Evolutionary conservation across 2,113 vertebrate genomes (phyloP).

Genomic region (Grus americana): DNA sequence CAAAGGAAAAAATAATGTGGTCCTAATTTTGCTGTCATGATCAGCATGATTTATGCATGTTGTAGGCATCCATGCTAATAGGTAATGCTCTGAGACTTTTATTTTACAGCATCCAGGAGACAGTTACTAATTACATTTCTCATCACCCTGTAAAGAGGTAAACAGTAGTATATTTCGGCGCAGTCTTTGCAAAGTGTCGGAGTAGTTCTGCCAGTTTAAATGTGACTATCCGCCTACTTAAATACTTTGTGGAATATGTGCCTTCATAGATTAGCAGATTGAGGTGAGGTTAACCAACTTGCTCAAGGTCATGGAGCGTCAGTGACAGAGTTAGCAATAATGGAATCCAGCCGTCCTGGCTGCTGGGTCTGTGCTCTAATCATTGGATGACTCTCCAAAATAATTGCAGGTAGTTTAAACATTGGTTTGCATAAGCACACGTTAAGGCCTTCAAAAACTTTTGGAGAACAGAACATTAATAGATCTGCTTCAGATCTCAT

Average conservation of each 20-base stretch:
- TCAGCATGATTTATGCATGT: neutral
- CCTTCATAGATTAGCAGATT: neutral
- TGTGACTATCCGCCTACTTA: neutral
- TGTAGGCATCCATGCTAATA: neutral
- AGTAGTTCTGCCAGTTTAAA: neutral
- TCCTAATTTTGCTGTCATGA: neutral
- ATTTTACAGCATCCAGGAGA: conserved; percentile 16
- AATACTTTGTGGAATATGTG: neutral
- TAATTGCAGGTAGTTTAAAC: conserved; percentile 59
- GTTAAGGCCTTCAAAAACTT: neutral
- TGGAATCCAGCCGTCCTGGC: conserved; percentile 31
- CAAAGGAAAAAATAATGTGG: neutral
- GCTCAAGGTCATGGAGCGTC: conserved; percentile 42
- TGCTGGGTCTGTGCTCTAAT: neutral
- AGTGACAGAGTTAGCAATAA: neutral
- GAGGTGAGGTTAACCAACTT: conserved; percentile 49
- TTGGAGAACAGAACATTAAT: neutral
- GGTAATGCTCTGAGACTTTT: neutral
- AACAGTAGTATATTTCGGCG: neutral
- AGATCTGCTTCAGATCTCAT: neutral
- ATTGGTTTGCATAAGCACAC: neutral
- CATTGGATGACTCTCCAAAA: neutral
- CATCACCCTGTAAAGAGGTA: neutral
- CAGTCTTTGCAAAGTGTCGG: neutral
- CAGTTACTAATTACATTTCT: neutral